Evolutionary conservation across 2,113 vertebrate species (phyloP), one percentile per base, ranked within the genome.

Genomic region (Saccopteryx bilineata): DNA sequence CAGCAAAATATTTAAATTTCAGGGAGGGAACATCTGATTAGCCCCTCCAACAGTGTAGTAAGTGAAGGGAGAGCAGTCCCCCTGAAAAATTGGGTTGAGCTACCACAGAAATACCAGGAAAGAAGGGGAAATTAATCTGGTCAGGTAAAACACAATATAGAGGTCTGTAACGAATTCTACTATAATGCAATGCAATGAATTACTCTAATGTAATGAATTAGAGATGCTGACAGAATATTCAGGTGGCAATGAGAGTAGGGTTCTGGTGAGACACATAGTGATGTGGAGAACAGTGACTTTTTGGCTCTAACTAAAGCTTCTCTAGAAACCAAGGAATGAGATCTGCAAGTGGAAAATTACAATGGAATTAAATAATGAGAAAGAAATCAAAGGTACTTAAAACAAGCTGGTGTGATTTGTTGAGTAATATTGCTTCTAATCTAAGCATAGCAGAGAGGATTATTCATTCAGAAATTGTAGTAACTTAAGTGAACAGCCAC

Each of bases 331-430:
- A 76, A 79, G 85, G 17, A 72, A 68, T 50, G 19, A 85, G 46
- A 82, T 87, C 54, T 84, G 19, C 50, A 68, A n/a, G 89, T 69
- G 28, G 74, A 85, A 94, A 95, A 76, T 90, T 54, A 60, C 28
- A 21, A 50, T 66, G 24, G 84, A 54, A 68, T 81, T 78, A 71
- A 89, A 65, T 26, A 86, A n/a, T 86, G 56, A 46, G 58, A 94
- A 85, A 88, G 85, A 79, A 92, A 72, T n/a, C 48, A 46, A 60
- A 80, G 63, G 48, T 63, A 23, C 60, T 87, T 75, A 69, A 88
- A 75, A 66, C 33, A n/a, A 72, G 31, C 56, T 79, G 3, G 26
- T 61, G 52, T 87, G 58, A 90, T 26, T 71, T 94, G 33, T 72
- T 82, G 82, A 60, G 15, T 90, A 87, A 82, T 60, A 81, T 39